Percentiles rank a stretch among this genome's conserved stretches.
These are phyloP conservation scores for Pecten maximus DNA, from an alignment of 2,888 invertebrate species.

Conservation along the genomic window DNA sequence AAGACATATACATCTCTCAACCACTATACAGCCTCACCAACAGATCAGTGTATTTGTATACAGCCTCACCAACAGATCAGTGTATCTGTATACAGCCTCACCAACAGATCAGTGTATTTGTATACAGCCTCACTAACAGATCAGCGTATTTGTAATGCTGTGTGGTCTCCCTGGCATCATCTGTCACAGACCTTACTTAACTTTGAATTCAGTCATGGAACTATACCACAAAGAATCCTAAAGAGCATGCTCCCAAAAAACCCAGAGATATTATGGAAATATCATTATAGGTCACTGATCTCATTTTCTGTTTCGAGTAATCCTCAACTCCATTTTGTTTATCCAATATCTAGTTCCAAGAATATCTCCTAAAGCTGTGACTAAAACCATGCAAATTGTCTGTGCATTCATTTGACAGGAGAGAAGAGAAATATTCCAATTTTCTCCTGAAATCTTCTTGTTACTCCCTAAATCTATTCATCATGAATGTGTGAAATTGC, in stretches of 20 bases:
- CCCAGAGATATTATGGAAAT: not conserved
- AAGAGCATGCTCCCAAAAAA: not conserved
- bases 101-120: too few relatives aligned
- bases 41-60: too few relatives aligned
- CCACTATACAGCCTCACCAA: too few relatives aligned
- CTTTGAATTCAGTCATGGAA: not conserved
- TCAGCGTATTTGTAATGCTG: not conserved
- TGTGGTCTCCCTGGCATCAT: not conserved
- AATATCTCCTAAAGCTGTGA: not conserved
- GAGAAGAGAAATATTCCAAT: constrained; percentile 22
- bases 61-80: too few relatives aligned
- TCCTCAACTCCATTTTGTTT: constrained; percentile 14
- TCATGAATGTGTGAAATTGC: constrained; percentile 33
- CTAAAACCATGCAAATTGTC: constrained; percentile 9
- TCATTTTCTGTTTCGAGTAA: not conserved
- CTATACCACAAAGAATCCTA: not conserved
- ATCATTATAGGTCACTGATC: constrained; percentile 10
- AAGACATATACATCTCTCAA: too few relatives aligned
- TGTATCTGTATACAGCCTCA: too few relatives aligned
- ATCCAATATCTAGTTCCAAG: not conserved
- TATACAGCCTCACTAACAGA: not conserved
- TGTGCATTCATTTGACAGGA: not conserved
- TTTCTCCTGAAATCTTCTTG: constrained; percentile 14
- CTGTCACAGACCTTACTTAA: not conserved
- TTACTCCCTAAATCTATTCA: not conserved